Evolutionary conservation across 2,797 vertebrate genomes (phyloP).

Genomic region (Fistularia tabacaria): DNA sequence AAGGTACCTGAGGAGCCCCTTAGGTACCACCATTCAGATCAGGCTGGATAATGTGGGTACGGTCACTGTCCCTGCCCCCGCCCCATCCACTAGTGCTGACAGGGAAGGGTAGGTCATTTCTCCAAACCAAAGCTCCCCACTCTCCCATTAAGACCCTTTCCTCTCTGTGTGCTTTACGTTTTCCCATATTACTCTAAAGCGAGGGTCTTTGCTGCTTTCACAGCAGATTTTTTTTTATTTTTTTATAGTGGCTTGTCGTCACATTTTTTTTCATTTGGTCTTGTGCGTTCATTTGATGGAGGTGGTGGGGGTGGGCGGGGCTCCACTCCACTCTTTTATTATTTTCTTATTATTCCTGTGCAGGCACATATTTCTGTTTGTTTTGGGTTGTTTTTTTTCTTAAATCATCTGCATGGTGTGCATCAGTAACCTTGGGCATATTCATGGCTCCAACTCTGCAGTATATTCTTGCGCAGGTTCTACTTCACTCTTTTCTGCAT

Average conservation of each 20-base stretch:
- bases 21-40: conserved; percentile 99
- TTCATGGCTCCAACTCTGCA: conserved; percentile 60
- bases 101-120: conserved; percentile 99
- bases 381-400: conserved; percentile 42
- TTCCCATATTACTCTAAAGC: conserved; percentile 47
- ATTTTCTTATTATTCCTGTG: conserved; percentile 14
- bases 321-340: conserved; percentile 37
- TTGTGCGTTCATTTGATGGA: conserved; percentile 68
- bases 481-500: conserved; percentile 63
- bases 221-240: conserved; percentile 51
- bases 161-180: conserved; percentile 84
- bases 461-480: conserved; percentile 50
- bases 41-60: conserved; percentile 99
- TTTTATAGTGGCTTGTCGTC: conserved; percentile 80
- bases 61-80: conserved; percentile 99
- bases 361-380: conserved; percentile 14
- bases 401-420: conserved; percentile 69
- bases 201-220: conserved; percentile 85
- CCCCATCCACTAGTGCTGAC: conserved; percentile 99
- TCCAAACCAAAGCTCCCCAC: conserved; percentile 69
- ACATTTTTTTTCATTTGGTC: conserved; percentile 62
- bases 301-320: conserved; percentile 8
- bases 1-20: conserved; percentile 99
- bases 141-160: conserved; percentile 71
- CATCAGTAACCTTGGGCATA: conserved; percentile 59